Evolutionary conservation across 2,113 vertebrate genomes (phyloP).

Genomic region (Pithys albifrons): DNA sequence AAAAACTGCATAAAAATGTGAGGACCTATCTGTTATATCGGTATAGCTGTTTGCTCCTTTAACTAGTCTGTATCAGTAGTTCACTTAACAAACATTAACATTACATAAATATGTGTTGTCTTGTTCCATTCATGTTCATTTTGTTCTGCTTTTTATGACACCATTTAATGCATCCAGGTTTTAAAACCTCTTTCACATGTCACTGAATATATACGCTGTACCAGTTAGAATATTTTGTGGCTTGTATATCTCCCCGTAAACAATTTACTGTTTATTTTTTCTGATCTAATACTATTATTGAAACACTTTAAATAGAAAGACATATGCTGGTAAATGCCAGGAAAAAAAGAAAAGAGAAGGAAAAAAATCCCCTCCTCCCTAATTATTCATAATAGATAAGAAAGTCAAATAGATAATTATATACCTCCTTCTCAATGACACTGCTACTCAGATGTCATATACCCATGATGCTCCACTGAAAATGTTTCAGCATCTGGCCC

Average conservation of each 20-base stretch:
- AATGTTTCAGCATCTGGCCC: background rate
- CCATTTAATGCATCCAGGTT: background rate
- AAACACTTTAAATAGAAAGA: background rate
- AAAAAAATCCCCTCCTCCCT: rapidly evolving
- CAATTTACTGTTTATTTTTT: background rate
- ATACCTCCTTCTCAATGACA: background rate
- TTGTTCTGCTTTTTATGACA: background rate
- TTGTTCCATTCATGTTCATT: background rate
- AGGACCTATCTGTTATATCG: background rate
- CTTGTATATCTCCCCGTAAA: background rate
- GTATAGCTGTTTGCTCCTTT: background rate
- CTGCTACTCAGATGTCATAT: background rate
- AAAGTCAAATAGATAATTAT: background rate
- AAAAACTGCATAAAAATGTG: background rate
- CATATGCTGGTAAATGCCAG: background rate
- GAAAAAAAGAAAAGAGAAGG: background rate
- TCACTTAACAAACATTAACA: background rate
- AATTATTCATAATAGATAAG: background rate
- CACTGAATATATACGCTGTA: background rate
- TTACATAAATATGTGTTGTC: background rate
- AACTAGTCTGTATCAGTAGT: background rate
- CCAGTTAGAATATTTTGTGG: background rate
- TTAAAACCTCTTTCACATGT: background rate
- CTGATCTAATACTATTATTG: background rate
- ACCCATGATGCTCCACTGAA: background rate